phyloP scores from a whole-genome alignment of 2,113 vertebrate genomes.

The Saguinus imperator region DNA sequence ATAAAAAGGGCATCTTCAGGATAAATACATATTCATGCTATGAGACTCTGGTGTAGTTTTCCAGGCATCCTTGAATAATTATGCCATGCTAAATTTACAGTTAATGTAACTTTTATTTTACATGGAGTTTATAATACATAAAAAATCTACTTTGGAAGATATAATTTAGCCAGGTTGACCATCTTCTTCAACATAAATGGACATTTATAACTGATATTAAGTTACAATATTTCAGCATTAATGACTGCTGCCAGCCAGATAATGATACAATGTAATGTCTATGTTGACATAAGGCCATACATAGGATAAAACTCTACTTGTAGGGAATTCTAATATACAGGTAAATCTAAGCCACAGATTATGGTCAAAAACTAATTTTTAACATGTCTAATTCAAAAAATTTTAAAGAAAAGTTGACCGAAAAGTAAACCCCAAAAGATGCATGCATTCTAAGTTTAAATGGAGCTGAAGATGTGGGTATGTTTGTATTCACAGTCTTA shows the following conservation, averaged over 20 bases:
- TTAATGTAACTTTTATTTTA: background rate
- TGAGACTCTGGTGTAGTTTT: background rate
- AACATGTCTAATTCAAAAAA: background rate
- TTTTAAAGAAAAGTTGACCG: background rate
- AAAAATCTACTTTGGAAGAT: background rate
- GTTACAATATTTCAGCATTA: background rate
- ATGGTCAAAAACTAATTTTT: background rate
- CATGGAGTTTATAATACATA: background rate
- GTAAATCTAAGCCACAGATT: background rate
- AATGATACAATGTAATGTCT: background rate
- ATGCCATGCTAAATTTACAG: background rate
- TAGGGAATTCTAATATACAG: background rate
- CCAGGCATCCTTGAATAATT: background rate
- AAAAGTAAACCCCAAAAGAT: background rate
- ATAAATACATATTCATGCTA: background rate
- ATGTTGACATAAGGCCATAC: background rate
- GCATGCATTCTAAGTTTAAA: background rate
- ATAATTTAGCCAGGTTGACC: background rate
- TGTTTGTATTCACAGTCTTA: background rate
- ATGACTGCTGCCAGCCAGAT: background rate
- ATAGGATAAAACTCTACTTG: background rate
- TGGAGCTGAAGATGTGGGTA: fast-evolving
- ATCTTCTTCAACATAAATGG: background rate
- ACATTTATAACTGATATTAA: background rate
- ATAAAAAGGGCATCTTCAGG: background rate